phyloP scores from a whole-genome alignment of 2,888 invertebrate species.

The Pyrrhia umbra region DNA sequence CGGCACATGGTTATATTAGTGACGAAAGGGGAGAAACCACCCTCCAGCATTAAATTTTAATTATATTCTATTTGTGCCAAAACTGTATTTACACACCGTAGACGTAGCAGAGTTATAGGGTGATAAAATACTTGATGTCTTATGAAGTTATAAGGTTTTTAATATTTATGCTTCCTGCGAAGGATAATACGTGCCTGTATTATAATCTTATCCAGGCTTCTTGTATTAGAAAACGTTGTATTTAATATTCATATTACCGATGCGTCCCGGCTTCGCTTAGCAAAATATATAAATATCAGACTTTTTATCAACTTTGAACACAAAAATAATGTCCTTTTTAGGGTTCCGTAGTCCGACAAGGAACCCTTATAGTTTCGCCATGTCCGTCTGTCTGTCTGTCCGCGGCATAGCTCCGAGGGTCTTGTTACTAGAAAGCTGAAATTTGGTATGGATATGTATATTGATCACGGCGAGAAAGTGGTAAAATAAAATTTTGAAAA shows the following conservation, averaged over 20 bases:
- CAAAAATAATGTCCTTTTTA: no score
- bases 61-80: constrained; percentile 43
- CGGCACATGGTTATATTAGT: constrained; percentile 46
- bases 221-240: not conserved
- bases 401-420: no score
- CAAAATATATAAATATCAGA: no score
- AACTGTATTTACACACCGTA: constrained; percentile 12
- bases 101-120: constrained; percentile 24
- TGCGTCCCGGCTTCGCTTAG: no score
- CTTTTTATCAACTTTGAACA: no score
- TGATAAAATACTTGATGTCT: constrained; percentile 9
- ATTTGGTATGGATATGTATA: no score
- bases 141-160: not conserved
- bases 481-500: no score
- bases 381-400: no score
- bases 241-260: not conserved
- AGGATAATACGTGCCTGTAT: not conserved
- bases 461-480: no score
- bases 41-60: constrained; percentile 54
- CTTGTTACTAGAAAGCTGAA: no score
- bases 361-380: no score
- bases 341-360: no score
- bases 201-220: not conserved
- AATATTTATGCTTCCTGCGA: not conserved
- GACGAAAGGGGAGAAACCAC: constrained; percentile 24